A percentile compares a stretch with the other conserved stretches of the same genome.
phyloP scores from a whole-genome alignment of 1,140 invertebrate genomes.

The Cherax destructor region DNA sequence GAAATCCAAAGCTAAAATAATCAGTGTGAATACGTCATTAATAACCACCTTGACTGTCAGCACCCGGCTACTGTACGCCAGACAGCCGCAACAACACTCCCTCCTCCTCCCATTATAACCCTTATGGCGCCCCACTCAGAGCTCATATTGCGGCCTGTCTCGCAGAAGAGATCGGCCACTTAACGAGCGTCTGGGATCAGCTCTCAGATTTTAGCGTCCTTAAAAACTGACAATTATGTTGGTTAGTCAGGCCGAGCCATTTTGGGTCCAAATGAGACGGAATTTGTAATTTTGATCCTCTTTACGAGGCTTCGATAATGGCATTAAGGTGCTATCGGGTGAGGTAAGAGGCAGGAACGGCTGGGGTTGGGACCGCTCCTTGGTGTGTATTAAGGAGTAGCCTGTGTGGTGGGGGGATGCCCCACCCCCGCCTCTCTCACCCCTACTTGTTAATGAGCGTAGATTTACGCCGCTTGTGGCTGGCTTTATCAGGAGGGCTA shows the following conservation, averaged over 20 bases:
- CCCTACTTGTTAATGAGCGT: neutral
- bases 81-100: conserved; percentile 1
- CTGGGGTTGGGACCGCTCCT: neutral
- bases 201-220: conserved; percentile 48
- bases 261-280: conserved; percentile 57
- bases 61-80: conserved; percentile 37
- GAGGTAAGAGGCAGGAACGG: conserved; percentile 9
- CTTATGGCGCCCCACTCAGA: conserved; percentile 24
- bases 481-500: too few relatives aligned
- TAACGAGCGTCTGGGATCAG: conserved; percentile 25
- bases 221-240: conserved; percentile 61
- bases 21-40: conserved; percentile 60
- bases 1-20: conserved; percentile 56
- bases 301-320: conserved; percentile 13
- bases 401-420: neutral
- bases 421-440: neutral
- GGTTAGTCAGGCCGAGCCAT: conserved; percentile 60
- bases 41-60: conserved; percentile 57
- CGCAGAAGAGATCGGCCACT: neutral
- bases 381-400: neutral
- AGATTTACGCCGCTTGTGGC: neutral
- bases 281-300: conserved; percentile 60
- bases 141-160: neutral
- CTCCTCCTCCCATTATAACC: neutral
- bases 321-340: conserved; percentile 7